Evolutionary conservation across 2,888 invertebrate genomes (phyloP), one percentile per base, ranked within the genome.

Genomic region (Dioctria rufipes): DNA sequence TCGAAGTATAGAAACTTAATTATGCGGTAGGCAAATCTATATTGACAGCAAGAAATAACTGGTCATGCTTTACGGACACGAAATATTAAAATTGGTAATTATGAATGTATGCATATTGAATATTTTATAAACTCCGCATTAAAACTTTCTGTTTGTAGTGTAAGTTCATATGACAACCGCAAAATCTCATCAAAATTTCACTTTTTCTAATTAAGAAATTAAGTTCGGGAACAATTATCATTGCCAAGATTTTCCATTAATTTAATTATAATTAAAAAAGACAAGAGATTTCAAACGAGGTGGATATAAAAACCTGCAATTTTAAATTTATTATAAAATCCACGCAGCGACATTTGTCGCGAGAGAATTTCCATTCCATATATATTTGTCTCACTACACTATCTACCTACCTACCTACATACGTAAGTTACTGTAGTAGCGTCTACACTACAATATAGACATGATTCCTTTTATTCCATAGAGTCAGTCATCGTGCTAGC

Each of bases 291-390:
- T 25, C 25, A 25, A 25, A 25, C 25, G 25, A 25, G 54, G 54
- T 54, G 54, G 11, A 54, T n/a, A 2, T 46, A 8, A 54, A n/a
- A n/a, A 11, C 11, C 54, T 73, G 25, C 25, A 25, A 25, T 25
- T 25, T 25, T 25, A 25, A 25, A 60, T 73, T 73, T 58, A 73
- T 73, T 73, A 73, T 73, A 73, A 73, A 25, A 73, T 73, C 73
- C 73, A 43, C 58, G 73, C 42, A 73, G 58, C 9, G 54, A 25
- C 42, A 54, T 39, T 37, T 13, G 73, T 73, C 58, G 73, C 58
- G 73, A 73, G 73, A 73, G 73, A 73, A 73, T 73, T 73, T 73
- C 42, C 58, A 58, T 25, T 25, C 25, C 25, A 25, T 25, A 25
- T 25, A 25, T 73, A 58, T 73, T 73, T 71, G 25, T 25, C 25